Conservation (phyloP, 2,888 invertebrate genomes). For the Polydrusus cervinus region DNA sequence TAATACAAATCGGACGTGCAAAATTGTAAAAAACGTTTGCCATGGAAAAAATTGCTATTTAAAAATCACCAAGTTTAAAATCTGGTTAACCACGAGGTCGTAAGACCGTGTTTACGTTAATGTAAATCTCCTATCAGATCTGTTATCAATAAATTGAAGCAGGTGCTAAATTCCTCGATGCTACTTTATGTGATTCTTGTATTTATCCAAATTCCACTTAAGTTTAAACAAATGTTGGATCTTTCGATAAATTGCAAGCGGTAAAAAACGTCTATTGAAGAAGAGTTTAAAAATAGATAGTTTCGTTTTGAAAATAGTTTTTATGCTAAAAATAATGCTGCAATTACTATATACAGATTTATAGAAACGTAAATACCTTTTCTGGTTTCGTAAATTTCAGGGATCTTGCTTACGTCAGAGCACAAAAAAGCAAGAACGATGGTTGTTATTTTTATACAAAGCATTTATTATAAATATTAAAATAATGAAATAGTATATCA, state of each 20-base stretch:
- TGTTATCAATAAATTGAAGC: slow-evolving; percentile 8
- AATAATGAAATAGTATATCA: too few species aligned
- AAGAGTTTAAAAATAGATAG: neutral
- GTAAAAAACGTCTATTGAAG: neutral
- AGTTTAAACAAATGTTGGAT: neutral
- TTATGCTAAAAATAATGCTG: neutral
- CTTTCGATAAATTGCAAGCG: neutral
- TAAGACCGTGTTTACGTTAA: neutral
- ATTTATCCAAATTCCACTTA: neutral
- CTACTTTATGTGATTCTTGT: neutral
- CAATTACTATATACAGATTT: too few species aligned
- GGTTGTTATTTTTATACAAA: too few species aligned
- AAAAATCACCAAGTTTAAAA: neutral
- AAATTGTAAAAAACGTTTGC: too few species aligned
- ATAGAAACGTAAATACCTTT: too few species aligned
- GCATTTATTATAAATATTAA: too few species aligned
- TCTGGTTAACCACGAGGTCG: neutral
- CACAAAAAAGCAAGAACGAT: too few species aligned
- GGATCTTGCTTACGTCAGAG: too few species aligned
- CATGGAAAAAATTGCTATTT: too few species aligned
- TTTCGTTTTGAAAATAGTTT: neutral
- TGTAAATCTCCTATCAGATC: neutral
- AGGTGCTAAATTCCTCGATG: neutral
- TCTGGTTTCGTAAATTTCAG: too few species aligned
- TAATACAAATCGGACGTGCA: too few species aligned